Evolutionary conservation across 2,113 vertebrate genomes (phyloP).

Genomic region (Gnathonemus echidnorhynchus): DNA sequence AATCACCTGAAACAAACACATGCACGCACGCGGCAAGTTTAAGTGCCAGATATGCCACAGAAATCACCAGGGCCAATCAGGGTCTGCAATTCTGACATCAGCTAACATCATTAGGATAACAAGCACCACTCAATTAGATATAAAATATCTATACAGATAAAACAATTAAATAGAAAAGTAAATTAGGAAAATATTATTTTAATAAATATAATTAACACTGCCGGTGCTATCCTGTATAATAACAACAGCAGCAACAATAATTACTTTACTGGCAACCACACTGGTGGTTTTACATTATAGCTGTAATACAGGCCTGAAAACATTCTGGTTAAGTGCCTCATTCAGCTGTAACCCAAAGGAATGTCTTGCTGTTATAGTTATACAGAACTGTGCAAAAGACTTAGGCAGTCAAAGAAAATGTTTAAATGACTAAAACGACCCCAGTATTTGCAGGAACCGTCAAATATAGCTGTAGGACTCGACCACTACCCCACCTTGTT

Average conservation of each 20-base stretch:
- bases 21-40: neutral
- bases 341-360: neutral
- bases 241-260: neutral
- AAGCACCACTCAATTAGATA: neutral
- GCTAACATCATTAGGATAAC: neutral
- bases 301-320: neutral
- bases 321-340: neutral
- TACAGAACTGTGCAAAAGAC: neutral
- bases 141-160: neutral
- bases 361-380: neutral
- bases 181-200: neutral
- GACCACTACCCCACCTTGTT: neutral
- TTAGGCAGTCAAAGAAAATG: neutral
- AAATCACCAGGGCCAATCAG: neutral
- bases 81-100: neutral
- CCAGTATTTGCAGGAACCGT: neutral
- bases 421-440: neutral
- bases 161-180: neutral
- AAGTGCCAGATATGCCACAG: neutral
- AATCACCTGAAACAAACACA: slow-evolving; percentile 61
- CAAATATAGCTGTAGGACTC: no score
- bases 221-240: neutral
- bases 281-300: neutral
- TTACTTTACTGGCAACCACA: neutral
- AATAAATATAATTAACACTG: neutral